Base-by-base conservation (phyloP, 2,797 vertebrate species). In the Hippopotamyrus pictus region DNA sequence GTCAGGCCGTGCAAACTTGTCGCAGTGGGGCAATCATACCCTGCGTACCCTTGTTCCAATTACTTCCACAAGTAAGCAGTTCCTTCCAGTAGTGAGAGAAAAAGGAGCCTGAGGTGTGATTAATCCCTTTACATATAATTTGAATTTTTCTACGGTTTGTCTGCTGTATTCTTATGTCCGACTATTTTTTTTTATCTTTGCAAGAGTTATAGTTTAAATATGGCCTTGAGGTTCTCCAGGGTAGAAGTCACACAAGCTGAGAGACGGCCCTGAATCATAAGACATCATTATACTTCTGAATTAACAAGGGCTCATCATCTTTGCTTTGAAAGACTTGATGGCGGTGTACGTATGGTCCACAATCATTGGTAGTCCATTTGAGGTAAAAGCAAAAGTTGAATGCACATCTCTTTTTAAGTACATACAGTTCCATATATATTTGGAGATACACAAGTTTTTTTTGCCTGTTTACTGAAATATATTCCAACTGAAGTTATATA, bases 11-110 rank as follows among this genome's bases (percentile, higher is more conserved):
- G 86, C 82, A 92, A 90, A 94, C 92, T 90, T 93, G 90, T 93
- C 93, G 92, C 87, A 33, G 69, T 87, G 65, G 88, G 90, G 88
- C 73, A 87, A 88, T 46, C 88, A 19, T 90, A 65, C 89, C 86
- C 83, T 1, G 29, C 19, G 82, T 6, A 25, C 59, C 29, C n/a
- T 22, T 29, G 94, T 95, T 94, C 92, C 93, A 95, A 94, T 96
- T 95, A 94, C 93, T 93, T 92, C 91, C 91, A 90, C 87, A 92
- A 92, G 92, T 93, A 92, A 88, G 89, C 57, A 89, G 90, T 19
- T 90, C 93, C 92, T 91, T 90, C 92, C 90, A 93, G 92, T 25
- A 93, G 92, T 82, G 83, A 46, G 12, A 83, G 79, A n/a, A 69
- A 86, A 48, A 88, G 88, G 87, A 3, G 83, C 93, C 93, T 91